Percentiles rank a stretch among this genome's conserved stretches.
Evolutionary conservation across 2,113 vertebrate genomes (phyloP).

Genomic region (Sturnira hondurensis): DNA sequence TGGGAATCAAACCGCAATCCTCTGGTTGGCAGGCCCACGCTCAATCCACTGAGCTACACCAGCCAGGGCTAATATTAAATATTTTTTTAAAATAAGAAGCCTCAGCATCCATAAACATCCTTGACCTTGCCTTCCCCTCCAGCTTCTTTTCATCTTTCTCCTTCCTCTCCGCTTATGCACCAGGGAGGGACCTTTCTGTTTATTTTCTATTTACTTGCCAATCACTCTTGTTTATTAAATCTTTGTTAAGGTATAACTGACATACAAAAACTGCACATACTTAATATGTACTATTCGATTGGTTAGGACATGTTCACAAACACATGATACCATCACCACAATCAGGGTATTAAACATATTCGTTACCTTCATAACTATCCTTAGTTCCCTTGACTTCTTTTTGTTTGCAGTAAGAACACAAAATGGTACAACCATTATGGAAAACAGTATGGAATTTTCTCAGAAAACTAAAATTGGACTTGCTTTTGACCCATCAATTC

Average conservation of each 20-base stretch:
- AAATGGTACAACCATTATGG: no score
- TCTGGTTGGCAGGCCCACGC: no score
- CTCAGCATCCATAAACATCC: background rate
- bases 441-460: no score
- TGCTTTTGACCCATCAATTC: no score
- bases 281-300: background rate
- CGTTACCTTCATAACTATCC: background rate
- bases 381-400: background rate
- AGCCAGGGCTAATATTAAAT: background rate
- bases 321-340: background rate
- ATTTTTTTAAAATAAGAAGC: background rate
- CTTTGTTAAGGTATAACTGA: background rate
- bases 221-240: background rate
- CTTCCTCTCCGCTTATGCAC: background rate
- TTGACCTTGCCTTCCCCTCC: background rate
- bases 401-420: background rate
- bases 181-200: background rate
- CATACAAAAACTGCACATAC: background rate
- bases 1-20: no score
- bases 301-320: background rate
- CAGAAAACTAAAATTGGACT: no score
- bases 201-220: background rate
- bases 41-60: no score
- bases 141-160: background rate
- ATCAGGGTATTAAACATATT: background rate